Percentiles rank a stretch among this genome's conserved stretches.
These are phyloP conservation scores for Eurois occulta DNA, from an alignment of 2,888 invertebrate genomes.

Conservation along the genomic window DNA sequence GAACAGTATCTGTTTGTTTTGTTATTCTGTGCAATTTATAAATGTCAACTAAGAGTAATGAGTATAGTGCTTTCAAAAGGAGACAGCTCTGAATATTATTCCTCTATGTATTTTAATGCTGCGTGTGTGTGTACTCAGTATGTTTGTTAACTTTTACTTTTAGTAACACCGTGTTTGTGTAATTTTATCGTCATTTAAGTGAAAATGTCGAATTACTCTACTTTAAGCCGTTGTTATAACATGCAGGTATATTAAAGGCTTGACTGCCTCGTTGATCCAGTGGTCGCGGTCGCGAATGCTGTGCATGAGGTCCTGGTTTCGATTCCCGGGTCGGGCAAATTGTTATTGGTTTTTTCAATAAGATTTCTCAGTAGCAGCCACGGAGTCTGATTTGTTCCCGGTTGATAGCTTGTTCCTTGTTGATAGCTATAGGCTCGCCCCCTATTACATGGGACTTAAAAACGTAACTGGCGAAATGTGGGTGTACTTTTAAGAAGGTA, in stretches of 20 bases:
- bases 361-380: too few relatives aligned
- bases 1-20: conserved; percentile 45
- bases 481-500: too few relatives aligned
- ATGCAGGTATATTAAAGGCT: neutral
- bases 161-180: neutral
- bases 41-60: conserved; percentile 37
- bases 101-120: neutral
- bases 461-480: too few relatives aligned
- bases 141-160: neutral
- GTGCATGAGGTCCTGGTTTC: too few relatives aligned
- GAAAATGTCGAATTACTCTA: neutral
- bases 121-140: neutral
- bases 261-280: too few relatives aligned
- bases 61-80: conserved; percentile 17
- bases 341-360: too few relatives aligned
- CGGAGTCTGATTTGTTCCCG: too few relatives aligned
- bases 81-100: conserved; percentile 6
- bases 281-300: too few relatives aligned
- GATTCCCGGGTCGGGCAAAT: too few relatives aligned
- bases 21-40: conserved; percentile 40
- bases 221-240: neutral
- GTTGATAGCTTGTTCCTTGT: too few relatives aligned
- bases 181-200: neutral
- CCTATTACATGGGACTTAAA: too few relatives aligned
- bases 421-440: too few relatives aligned